Percentiles rank a stretch among this genome's conserved stretches.
phyloP scores from a whole-genome alignment of 2,888 invertebrate species.

The Ptycholaimellus sp. region DNA sequence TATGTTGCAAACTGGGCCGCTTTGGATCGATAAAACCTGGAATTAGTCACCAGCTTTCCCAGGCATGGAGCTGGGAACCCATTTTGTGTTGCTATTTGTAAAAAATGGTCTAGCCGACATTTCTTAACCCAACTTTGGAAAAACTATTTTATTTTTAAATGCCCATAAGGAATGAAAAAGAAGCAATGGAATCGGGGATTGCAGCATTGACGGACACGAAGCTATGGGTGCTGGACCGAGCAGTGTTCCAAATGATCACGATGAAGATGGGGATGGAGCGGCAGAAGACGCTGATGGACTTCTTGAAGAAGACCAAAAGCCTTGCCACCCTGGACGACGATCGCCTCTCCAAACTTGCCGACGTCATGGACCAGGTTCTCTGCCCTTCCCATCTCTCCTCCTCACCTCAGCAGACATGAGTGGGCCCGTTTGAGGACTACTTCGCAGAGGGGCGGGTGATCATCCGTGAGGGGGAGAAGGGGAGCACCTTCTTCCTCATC shows the following conservation, averaged over 20 bases:
- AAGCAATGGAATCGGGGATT: too few relatives aligned
- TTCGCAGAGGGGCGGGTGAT: constrained; percentile 53
- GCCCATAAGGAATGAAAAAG: too few relatives aligned
- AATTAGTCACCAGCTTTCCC: too few relatives aligned
- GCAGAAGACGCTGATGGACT: constrained; percentile 57
- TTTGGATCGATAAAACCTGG: too few relatives aligned
- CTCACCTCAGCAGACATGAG: too few relatives aligned
- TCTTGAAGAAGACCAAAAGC: constrained; percentile 37
- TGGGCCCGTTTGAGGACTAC: constrained; percentile 43
- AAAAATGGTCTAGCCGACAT: too few relatives aligned
- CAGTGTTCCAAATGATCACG: constrained; percentile 68
- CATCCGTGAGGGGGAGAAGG: constrained; percentile 56
- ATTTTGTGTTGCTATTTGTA: too few relatives aligned
- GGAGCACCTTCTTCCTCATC: constrained; percentile 71
- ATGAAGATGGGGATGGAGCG: constrained; percentile 58
- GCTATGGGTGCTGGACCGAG: constrained; percentile 66
- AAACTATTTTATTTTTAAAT: too few relatives aligned
- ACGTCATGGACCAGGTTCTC: constrained; percentile 63
- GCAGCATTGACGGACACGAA: constrained; percentile 51
- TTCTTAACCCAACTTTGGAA: too few relatives aligned
- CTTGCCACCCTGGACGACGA: constrained; percentile 19
- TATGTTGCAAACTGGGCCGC: too few relatives aligned
- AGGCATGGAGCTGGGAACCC: too few relatives aligned
- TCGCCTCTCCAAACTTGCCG: constrained; percentile 44
- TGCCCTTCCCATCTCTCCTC: too few relatives aligned